These are phyloP conservation scores for Andrena dorsata DNA, from an alignment of 2,888 invertebrate genomes.

Conservation along the genomic window DNA sequence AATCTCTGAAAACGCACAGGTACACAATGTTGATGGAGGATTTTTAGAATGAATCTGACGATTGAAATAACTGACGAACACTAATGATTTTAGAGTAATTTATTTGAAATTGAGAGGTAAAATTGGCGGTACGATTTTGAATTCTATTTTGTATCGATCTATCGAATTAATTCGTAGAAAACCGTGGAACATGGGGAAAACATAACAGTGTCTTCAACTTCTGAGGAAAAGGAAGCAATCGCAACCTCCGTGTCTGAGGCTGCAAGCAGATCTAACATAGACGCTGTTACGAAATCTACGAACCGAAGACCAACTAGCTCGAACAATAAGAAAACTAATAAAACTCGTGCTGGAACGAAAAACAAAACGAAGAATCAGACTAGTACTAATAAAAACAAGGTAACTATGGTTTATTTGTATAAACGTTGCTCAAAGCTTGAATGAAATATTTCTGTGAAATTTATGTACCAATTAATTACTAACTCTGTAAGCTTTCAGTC, in stretches of 20 bases:
- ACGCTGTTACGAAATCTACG: conserved; percentile 23
- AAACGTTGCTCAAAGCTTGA: neutral
- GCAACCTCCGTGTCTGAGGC: conserved; percentile 34
- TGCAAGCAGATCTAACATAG: conserved; percentile 32
- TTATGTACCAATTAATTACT: too few relatives aligned
- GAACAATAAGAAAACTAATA: conserved; percentile 84
- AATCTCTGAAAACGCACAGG: conserved; percentile 32
- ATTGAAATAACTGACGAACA: too few relatives aligned
- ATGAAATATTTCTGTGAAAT: neutral
- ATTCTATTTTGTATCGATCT: neutral
- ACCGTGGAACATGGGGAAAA: conserved; percentile 35
- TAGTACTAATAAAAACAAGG: conserved; percentile 85
- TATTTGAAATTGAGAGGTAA: too few relatives aligned
- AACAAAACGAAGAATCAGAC: conserved; percentile 66
- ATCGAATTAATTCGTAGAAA: conserved; percentile 39
- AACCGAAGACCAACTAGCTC: conserved; percentile 53
- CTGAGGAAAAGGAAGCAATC: conserved; percentile 40
- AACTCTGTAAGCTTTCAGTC: too few relatives aligned
- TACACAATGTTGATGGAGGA: conserved; percentile 5
- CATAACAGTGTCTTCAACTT: conserved; percentile 32
- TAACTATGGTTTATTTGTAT: conserved; percentile 22
- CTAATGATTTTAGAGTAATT: too few relatives aligned
- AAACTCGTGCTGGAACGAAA: conserved; percentile 76
- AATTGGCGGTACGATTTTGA: neutral
- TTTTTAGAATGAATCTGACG: neutral